phyloP scores from a whole-genome alignment of 1,140 invertebrate species.

The Aphelenchoides besseyi region DNA sequence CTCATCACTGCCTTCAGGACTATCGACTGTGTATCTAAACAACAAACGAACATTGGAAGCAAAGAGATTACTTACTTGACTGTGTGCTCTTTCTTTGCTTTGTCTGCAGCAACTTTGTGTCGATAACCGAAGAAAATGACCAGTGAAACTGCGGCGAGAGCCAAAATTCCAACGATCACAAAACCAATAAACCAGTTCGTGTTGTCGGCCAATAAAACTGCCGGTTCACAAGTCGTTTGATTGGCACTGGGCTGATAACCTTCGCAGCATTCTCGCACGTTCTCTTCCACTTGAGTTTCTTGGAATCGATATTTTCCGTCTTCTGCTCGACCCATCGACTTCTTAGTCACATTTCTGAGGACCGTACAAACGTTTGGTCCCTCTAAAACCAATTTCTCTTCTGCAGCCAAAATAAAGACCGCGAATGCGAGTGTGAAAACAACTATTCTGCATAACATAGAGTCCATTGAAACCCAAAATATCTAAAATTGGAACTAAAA shows the following conservation, averaged over 20 bases:
- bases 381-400: background rate
- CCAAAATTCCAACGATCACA: background rate
- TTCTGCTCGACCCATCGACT: background rate
- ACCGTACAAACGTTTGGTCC: background rate
- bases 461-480: too few species aligned
- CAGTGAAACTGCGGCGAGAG: background rate
- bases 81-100: background rate
- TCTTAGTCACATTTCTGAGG: background rate
- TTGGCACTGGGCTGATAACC: background rate
- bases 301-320: background rate
- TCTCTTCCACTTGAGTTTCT: background rate
- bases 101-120: background rate
- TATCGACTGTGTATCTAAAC: background rate
- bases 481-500: too few species aligned
- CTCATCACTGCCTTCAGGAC: conserved; percentile 6
- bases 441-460: background rate
- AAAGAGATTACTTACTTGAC: conserved; percentile 12
- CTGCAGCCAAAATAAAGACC: background rate
- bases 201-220: background rate
- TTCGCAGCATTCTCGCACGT: background rate
- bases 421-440: background rate
- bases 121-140: background rate
- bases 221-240: background rate
- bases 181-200: background rate
- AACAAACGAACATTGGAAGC: background rate